phyloP scores from a whole-genome alignment of 2,888 invertebrate genomes.

The Rhagonycha fulva region DNA sequence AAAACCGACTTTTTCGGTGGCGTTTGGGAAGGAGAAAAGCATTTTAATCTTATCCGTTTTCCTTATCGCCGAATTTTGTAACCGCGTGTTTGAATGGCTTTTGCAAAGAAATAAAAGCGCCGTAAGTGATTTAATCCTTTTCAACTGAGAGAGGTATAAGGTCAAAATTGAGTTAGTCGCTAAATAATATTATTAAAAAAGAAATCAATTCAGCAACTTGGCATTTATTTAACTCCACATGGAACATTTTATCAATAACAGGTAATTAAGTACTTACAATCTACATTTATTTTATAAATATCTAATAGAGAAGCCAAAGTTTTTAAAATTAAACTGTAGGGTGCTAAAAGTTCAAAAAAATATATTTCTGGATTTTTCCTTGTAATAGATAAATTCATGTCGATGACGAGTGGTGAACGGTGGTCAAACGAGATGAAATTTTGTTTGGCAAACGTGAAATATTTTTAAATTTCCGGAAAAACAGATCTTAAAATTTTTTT shows the following conservation, averaged over 20 bases:
- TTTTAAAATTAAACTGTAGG: not conserved
- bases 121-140: too few species aligned
- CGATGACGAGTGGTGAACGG: not conserved
- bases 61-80: too few species aligned
- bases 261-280: not conserved
- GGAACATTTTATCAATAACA: constrained; percentile 3
- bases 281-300: not conserved
- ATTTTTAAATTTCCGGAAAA: not conserved
- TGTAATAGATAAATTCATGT: not conserved
- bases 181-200: not conserved
- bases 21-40: too few species aligned
- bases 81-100: too few species aligned
- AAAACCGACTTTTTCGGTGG: too few species aligned
- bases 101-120: too few species aligned
- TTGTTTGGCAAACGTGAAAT: not conserved
- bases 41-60: too few species aligned
- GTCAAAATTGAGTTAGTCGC: too few species aligned
- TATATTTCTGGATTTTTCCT: not conserved
- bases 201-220: not conserved
- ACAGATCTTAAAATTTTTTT: not conserved
- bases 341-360: not conserved
- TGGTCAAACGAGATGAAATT: not conserved
- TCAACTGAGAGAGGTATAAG: too few species aligned
- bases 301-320: not conserved
- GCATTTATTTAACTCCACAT: constrained; percentile 2